A percentile compares a stretch with the other conserved stretches of the same genome.
Evolutionary conservation across 1,140 invertebrate genomes (phyloP).

Genomic region (Procambarus virginalis): DNA sequence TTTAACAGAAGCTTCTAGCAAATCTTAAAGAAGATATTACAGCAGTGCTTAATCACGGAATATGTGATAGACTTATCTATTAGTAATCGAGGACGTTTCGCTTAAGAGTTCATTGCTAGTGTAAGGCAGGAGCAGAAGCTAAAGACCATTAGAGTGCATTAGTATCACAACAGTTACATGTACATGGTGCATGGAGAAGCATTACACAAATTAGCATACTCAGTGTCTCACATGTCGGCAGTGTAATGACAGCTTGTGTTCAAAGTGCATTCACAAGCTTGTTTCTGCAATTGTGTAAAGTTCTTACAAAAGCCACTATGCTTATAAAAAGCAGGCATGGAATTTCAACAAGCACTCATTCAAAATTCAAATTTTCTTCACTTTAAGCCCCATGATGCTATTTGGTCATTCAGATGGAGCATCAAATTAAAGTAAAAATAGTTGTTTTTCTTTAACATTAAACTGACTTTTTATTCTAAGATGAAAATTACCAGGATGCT

Average conservation of each 20-base stretch:
- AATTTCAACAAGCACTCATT: neutral
- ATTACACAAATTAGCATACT: neutral
- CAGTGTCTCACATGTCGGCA: neutral
- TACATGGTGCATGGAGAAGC: neutral
- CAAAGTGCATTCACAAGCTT: neutral
- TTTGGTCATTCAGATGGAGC: neutral
- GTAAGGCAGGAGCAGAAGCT: constrained; percentile 8
- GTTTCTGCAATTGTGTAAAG: neutral
- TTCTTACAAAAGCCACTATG: neutral
- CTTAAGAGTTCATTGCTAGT: constrained; percentile 1
- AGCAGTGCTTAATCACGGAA: neutral
- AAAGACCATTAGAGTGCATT: neutral
- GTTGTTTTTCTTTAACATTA: neutral
- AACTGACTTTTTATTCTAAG: neutral
- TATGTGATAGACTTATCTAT: neutral
- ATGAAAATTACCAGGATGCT: neutral
- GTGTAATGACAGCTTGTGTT: neutral
- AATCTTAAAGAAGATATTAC: neutral
- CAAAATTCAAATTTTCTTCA: neutral
- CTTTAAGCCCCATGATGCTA: neutral
- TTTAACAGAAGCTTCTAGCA: neutral
- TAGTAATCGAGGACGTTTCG: neutral
- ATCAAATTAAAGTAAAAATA: neutral
- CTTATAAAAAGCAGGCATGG: neutral
- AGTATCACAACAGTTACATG: neutral